A percentile compares a stretch with the other conserved stretches of the same genome.
These are phyloP conservation scores for Takifugu rubripes DNA, from an alignment of 2,797 vertebrate species.

Conservation along the genomic window DNA sequence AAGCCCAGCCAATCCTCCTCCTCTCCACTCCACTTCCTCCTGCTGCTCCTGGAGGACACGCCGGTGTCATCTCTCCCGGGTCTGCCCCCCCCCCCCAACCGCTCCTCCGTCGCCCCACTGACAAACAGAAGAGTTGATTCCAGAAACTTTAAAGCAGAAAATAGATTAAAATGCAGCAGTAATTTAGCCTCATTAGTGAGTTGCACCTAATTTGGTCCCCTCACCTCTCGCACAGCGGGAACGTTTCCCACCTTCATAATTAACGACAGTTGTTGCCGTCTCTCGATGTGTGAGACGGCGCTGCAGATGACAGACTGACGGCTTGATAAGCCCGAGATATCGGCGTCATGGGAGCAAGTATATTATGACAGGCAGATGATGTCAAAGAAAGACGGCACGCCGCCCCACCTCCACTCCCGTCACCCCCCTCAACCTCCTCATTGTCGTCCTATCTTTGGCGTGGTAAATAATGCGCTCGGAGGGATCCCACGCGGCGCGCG, in stretches of 20 bases:
- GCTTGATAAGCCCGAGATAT: slow-evolving; percentile 1
- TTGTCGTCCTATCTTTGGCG: slow-evolving; percentile 30
- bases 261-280: slow-evolving; percentile 59
- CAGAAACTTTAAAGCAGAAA: slow-evolving; percentile 16
- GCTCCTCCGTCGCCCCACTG: background rate
- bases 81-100: too few species aligned
- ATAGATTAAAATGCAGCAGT: slow-evolving; percentile 22
- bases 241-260: slow-evolving; percentile 51
- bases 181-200: slow-evolving; percentile 34
- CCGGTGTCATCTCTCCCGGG: too few species aligned
- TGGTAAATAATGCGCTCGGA: slow-evolving; percentile 40
- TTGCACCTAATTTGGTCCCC: slow-evolving; percentile 22
- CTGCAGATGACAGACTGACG: slow-evolving; percentile 6
- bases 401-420: slow-evolving; percentile 1
- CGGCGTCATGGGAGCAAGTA: background rate
- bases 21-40: too few species aligned
- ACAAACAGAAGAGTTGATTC: slow-evolving; percentile 1
- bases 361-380: background rate
- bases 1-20: too few species aligned
- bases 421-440: background rate
- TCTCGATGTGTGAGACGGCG: slow-evolving; percentile 25
- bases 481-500: slow-evolving; percentile 36
- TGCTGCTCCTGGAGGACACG: too few species aligned
- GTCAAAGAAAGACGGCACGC: background rate
- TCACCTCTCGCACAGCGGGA: slow-evolving; percentile 9